Percentiles rank a stretch among this genome's conserved stretches.
phyloP scores from a whole-genome alignment of 2,888 invertebrate species.

The Ctena decussata region DNA sequence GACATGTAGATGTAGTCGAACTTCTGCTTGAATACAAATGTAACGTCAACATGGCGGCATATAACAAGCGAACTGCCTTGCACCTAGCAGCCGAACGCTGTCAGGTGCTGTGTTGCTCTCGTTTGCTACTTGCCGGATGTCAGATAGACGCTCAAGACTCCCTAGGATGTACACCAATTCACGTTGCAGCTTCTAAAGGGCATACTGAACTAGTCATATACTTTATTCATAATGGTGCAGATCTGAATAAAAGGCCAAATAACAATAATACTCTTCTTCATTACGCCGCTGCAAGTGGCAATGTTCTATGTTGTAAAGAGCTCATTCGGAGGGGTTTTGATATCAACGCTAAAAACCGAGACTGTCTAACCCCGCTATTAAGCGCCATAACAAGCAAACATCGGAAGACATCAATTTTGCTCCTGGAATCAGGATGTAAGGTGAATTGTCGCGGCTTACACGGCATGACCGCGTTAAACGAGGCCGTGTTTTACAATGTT shows the following conservation, averaged over 20 bases:
- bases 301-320: constrained; percentile 76
- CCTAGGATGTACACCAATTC: constrained; percentile 82
- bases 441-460: constrained; percentile 75
- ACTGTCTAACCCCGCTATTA: constrained; percentile 81
- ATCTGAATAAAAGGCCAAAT: constrained; percentile 73
- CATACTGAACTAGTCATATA: constrained; percentile 76
- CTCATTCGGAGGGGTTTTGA: constrained; percentile 72
- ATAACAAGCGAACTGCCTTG: constrained; percentile 81
- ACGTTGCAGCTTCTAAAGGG: constrained; percentile 83
- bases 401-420: constrained; percentile 72
- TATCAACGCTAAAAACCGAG: constrained; percentile 77
- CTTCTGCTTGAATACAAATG: constrained; percentile 79
- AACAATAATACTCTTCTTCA: constrained; percentile 81
- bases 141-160: constrained; percentile 80
- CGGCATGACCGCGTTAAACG: constrained; percentile 85
- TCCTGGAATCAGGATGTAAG: constrained; percentile 79
- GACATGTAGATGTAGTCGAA: constrained; percentile 77
- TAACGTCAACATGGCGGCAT: constrained; percentile 81
- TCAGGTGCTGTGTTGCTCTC: constrained; percentile 72
- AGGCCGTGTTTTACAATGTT: constrained; percentile 84
- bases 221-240: constrained; percentile 77
- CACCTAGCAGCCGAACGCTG: constrained; percentile 83
- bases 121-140: constrained; percentile 77
- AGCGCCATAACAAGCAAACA: constrained; percentile 79
- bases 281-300: constrained; percentile 82